Conservation (phyloP, 2,888 invertebrate species). For the Vesta saturnalis region DNA sequence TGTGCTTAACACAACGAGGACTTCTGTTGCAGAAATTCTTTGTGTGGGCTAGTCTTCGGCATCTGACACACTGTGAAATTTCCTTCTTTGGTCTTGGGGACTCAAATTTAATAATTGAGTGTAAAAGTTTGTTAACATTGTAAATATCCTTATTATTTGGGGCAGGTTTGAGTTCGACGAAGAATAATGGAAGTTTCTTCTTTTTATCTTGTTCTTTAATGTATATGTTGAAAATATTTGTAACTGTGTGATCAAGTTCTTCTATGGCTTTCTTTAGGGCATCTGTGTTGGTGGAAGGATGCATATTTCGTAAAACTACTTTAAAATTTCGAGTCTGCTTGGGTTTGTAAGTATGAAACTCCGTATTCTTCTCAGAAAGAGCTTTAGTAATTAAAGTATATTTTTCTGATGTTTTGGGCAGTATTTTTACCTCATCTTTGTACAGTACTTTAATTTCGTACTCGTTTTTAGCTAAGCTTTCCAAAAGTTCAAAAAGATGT, state of each 20-base stretch:
- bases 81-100: neutral
- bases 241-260: neutral
- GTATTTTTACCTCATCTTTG: constrained; percentile 5
- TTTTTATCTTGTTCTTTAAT: neutral
- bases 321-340: constrained; percentile 12
- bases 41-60: neutral
- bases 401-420: constrained; percentile 1
- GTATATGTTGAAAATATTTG: neutral
- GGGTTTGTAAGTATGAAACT: constrained; percentile 15
- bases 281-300: neutral
- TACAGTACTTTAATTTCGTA: constrained; percentile 5
- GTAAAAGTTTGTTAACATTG: constrained; percentile 15
- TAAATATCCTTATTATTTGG: neutral
- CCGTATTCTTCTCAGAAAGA: constrained; percentile 12
- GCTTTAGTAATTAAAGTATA: neutral
- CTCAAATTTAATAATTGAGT: constrained; percentile 13
- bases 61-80: neutral
- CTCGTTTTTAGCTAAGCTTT: constrained; percentile 7
- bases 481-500: constrained; percentile 11
- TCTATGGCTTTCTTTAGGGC: neutral
- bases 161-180: neutral
- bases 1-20: constrained; percentile 2
- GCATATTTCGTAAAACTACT: neutral
- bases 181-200: neutral
- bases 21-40: neutral